A percentile compares a stretch with the other conserved stretches of the same genome.
Conservation (phyloP, 2,888 invertebrate genomes). For the Andrena minutula region DNA sequence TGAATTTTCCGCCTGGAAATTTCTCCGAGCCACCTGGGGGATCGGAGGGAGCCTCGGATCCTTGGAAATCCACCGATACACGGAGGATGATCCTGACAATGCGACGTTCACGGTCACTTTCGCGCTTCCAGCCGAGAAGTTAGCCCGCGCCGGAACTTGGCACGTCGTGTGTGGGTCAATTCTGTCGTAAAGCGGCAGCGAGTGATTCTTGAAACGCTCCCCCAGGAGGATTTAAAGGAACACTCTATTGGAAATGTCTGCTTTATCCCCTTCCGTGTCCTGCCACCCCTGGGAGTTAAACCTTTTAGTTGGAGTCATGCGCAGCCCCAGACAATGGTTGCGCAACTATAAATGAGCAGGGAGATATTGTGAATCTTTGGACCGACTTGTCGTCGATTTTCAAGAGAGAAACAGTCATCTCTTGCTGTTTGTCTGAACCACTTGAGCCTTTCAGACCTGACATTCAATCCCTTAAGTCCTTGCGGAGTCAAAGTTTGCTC, state of each 20-base stretch:
- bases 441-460: background rate
- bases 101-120: conserved; percentile 18
- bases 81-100: conserved; percentile 13
- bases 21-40: background rate
- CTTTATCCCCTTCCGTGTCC: conserved; percentile 28
- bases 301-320: conserved; percentile 20
- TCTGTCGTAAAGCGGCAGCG: conserved; percentile 44
- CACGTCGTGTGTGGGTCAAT: conserved; percentile 34
- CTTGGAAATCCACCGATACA: conserved; percentile 5
- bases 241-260: conserved; percentile 48
- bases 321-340: background rate
- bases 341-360: conserved; percentile 1
- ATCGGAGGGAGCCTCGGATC: conserved; percentile 7
- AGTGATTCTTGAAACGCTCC: conserved; percentile 55
- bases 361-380: background rate
- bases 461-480: background rate
- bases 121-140: conserved; percentile 14
- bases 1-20: background rate
- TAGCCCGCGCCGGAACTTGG: conserved; percentile 20
- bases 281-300: conserved; percentile 22
- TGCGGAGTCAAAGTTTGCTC: background rate
- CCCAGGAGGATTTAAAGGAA: conserved; percentile 57
- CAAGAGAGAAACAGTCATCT: background rate
- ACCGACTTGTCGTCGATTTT: background rate
- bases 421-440: background rate